Evolutionary conservation across 2,797 vertebrate genomes (phyloP).

Genomic region (Glossophaga mutica): DNA sequence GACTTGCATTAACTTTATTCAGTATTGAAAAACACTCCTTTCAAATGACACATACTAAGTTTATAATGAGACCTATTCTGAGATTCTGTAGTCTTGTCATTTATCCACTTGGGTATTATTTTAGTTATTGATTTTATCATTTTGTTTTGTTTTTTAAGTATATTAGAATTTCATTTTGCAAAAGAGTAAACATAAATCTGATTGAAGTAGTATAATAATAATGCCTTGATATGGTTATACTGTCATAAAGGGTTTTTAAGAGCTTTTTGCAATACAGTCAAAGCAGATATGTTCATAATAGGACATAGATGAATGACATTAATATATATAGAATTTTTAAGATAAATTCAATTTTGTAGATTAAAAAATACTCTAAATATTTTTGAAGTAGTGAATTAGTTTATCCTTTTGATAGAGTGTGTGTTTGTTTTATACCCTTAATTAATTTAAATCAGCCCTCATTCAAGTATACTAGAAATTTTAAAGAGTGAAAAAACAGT

Average conservation of each 20-base stretch:
- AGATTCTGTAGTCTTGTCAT: slow-evolving; percentile 64
- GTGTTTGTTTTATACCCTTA: not conserved
- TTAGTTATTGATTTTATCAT: slow-evolving; percentile 30
- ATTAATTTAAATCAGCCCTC: slow-evolving; percentile 18
- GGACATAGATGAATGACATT: not conserved
- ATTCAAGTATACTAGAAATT: slow-evolving; percentile 24
- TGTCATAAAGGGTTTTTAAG: not conserved
- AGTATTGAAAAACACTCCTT: not conserved
- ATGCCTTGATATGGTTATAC: slow-evolving; percentile 45
- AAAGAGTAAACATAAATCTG: not conserved
- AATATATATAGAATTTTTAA: slow-evolving; percentile 23
- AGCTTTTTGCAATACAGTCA: slow-evolving; percentile 30
- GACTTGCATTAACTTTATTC: not conserved
- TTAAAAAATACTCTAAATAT: not conserved
- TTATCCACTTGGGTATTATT: slow-evolving; percentile 41
- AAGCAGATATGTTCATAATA: not conserved
- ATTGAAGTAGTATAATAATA: slow-evolving; percentile 11
- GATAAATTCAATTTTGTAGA: slow-evolving; percentile 2
- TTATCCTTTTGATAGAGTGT: slow-evolving; percentile 29
- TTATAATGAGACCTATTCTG: slow-evolving; percentile 61
- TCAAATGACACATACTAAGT: slow-evolving; percentile 57
- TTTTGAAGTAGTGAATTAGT: slow-evolving; percentile 31
- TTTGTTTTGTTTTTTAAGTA: slow-evolving; percentile 50
- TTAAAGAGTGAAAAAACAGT: not conserved
- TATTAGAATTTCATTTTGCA: slow-evolving; percentile 55